Percentiles rank a stretch among this genome's conserved stretches.
Evolutionary conservation across 2,797 vertebrate species (phyloP).

Genomic region (Poecilia wingei): DNA sequence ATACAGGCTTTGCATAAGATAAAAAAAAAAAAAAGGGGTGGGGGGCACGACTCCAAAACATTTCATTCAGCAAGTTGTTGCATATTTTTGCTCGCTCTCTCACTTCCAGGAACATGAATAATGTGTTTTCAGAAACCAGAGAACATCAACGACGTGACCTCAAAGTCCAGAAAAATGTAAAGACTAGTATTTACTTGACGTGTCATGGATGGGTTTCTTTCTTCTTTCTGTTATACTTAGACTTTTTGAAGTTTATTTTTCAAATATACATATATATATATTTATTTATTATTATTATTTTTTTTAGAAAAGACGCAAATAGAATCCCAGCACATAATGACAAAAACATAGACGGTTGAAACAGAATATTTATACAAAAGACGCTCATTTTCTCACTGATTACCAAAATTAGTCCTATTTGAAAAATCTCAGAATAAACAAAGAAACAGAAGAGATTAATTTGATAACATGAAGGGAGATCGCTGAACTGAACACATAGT

Average conservation of each 20-base stretch:
- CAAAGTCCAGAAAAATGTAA: not conserved
- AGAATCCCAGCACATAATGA: not conserved
- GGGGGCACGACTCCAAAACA: not conserved
- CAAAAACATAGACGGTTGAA: not conserved
- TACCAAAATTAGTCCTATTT: not conserved
- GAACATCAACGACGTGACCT: not conserved
- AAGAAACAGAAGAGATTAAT: not conserved
- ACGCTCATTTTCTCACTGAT: not conserved
- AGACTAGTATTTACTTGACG: not conserved
- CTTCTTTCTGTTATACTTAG: not conserved
- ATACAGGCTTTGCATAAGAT: slow-evolving; percentile 20
- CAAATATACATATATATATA: not conserved
- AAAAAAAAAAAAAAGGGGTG: not conserved
- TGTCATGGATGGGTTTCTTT: not conserved
- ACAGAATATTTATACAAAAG: not conserved
- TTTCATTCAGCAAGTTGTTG: slow-evolving; percentile 35
- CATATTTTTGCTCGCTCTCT: slow-evolving; percentile 26
- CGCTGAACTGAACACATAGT: not conserved
- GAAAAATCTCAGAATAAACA: not conserved
- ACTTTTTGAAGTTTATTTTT: not conserved
- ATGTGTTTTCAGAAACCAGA: slow-evolving; percentile 42
- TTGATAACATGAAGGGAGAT: not conserved
- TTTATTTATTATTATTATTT: not conserved
- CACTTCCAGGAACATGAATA: slow-evolving; percentile 48
- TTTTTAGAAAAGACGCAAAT: not conserved